Evolutionary conservation across 2,113 vertebrate genomes (phyloP), one percentile per base, ranked within the genome.

Genomic region (Siniperca chuatsi): DNA sequence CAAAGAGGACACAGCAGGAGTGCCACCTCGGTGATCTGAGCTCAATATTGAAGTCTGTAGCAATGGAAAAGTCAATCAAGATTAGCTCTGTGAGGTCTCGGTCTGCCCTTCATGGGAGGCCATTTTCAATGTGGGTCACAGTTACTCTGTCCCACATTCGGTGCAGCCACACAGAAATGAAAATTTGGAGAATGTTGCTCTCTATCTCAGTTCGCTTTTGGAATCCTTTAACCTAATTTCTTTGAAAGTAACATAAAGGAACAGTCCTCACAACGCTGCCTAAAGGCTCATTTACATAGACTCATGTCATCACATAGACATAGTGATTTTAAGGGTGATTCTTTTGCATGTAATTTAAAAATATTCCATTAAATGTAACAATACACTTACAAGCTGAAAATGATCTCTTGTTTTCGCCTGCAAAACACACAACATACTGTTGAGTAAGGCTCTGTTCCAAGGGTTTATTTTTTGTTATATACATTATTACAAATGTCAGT

Each of bases 41-140:
- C 69, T 87, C 84, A 81, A 90, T 89, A 89, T 57, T 82, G 62
- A 89, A 83, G 87, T 85, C 78, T 78, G 83, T 29, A 57, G 66
- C 69, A 62, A 77, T 67, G 82, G 85, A 86, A 79, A 88, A 89
- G 78, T 87, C 90, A 66, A 89, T 88, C 76, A 54, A 90, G 89
- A 92, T 90, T 79, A 84, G 66, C 74, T 66, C 69, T 29, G 75
- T 58, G 79, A 82, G 90, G 60, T 83, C 75, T 72, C 78, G 46
- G 40, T 50, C 71, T 74, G 73, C 66, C 13, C 75, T 60, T 71
- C 70, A 61, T 18, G 9, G 73, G 73, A 81, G 73, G 76, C 18
- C 21, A 0, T 65, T 68, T 78, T 79, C 54, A 60, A 25, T 37
- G 50, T 57, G 55, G 68, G 54, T 29, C 29, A 78, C 70, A 25